Base-by-base conservation (phyloP, 2,888 invertebrate genomes). In the Leptinotarsa haldemani region DNA sequence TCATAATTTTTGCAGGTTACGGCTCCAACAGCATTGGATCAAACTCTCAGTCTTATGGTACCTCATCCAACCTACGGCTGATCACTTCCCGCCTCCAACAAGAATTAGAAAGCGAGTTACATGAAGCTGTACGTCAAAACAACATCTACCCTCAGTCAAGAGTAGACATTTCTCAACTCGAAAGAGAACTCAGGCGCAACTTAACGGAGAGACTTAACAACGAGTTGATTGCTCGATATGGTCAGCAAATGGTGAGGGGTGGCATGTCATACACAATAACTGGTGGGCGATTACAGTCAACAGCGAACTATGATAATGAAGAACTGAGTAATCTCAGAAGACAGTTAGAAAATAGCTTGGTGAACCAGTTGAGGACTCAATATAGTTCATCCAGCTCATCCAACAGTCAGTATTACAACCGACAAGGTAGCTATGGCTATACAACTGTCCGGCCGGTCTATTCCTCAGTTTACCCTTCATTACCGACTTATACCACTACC, bases 131-230 rank as follows among this genome's bases (percentile, higher is more conserved):
- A 22, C 77, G 76, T 47, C 66, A 75, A n/a, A 69, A 74, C 30
- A 77, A 75, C 46, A 71, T 77, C 20, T 75, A 78, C 47, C 73
- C 76, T 7, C 78, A 82, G 61, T 74, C 82, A 75, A 74, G 79
- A 66, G 47, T 79, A 9, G 80, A 84, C 70, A 74, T 83, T 25
- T 77, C 73, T n/a, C 72, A 78, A 20, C 77, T 87, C 25, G 86
- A 87, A 78, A 79, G 81, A 58, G 84, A 87, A 76, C 75, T 87
- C 25, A 82, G 80, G 61, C 79, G 82, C n/a, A 87, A 87, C 74
- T 71, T 87, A 25, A 84, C 86, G 0, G 79, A 82, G 52, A 81
- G 84, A 74, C 70, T 87, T 16, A 83, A 86, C 71, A 81, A 84
- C 15, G 84, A 84, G 61, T 74, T 87, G n/a, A 71, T 46, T 65